phyloP scores from a whole-genome alignment of 1,140 invertebrate genomes.

The Pseudomyrmex dendroicus region DNA sequence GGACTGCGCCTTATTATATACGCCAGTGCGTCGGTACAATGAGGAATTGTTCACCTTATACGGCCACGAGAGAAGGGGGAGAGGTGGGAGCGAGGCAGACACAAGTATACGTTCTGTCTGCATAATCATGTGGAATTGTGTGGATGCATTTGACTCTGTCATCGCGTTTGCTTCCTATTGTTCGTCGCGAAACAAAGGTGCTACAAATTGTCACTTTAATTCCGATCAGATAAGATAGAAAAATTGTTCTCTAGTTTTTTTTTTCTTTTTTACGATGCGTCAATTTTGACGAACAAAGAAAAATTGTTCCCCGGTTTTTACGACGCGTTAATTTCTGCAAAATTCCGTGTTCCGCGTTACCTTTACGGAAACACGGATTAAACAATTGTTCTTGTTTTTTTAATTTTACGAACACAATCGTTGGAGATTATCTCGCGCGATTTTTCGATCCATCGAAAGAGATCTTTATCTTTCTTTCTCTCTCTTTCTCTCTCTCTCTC shows the following conservation, averaged over 20 bases:
- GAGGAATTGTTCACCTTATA: conserved; percentile 66
- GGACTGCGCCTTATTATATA: conserved; percentile 61
- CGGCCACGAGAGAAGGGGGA: background rate
- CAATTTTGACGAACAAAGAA: too few species aligned
- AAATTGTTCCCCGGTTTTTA: background rate
- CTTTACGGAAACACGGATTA: background rate
- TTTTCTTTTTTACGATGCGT: too few species aligned
- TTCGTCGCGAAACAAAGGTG: conserved; percentile 29
- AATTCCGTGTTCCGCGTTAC: background rate
- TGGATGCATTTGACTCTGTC: conserved; percentile 52
- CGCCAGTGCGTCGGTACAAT: conserved; percentile 64
- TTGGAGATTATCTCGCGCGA: background rate
- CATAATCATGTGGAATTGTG: conserved; percentile 21
- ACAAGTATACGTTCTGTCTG: conserved; percentile 41
- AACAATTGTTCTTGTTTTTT: background rate
- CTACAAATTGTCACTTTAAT: conserved; percentile 17
- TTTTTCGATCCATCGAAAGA: background rate
- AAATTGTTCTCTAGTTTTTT: background rate
- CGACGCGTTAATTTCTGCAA: background rate
- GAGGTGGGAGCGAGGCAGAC: too few species aligned
- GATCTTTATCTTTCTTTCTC: background rate
- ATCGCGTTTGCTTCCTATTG: conserved; percentile 42
- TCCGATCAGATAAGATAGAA: background rate
- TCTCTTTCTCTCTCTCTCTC: too few species aligned
- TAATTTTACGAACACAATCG: background rate